phyloP scores from a whole-genome alignment of 92 coral and sea anemone genomes.

The Chrysogorgia sp. region DNA sequence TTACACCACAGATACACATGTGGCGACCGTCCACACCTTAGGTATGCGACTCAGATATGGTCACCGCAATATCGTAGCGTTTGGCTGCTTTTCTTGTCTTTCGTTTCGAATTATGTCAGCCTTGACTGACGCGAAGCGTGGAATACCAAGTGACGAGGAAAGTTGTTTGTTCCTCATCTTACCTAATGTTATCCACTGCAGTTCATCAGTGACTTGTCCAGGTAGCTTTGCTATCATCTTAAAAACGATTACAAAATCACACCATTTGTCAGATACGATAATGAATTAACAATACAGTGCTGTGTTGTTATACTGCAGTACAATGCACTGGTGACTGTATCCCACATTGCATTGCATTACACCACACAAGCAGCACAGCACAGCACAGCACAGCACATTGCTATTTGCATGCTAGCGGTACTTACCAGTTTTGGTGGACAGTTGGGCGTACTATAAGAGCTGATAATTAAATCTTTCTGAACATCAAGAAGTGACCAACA shows the following conservation, averaged over 20 bases:
- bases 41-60: no score
- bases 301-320: no score
- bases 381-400: background rate
- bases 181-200: constrained; percentile 73
- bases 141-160: background rate
- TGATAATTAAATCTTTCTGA: constrained; percentile 64
- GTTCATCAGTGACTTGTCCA: constrained; percentile 32
- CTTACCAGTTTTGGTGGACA: constrained; percentile 76
- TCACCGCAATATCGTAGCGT: no score
- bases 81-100: no score
- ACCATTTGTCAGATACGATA: background rate
- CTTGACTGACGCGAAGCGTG: no score
- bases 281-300: no score
- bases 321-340: no score
- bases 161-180: constrained; percentile 1
- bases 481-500: constrained; percentile 90
- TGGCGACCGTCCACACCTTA: no score
- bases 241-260: background rate
- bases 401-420: background rate
- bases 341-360: no score
- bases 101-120: no score
- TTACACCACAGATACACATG: no score
- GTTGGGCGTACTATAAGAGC: constrained; percentile 65
- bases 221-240: constrained; percentile 72
- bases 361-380: no score